Base-by-base conservation (phyloP, 2,888 invertebrate genomes). In the Neoitamus cyanurus region DNA sequence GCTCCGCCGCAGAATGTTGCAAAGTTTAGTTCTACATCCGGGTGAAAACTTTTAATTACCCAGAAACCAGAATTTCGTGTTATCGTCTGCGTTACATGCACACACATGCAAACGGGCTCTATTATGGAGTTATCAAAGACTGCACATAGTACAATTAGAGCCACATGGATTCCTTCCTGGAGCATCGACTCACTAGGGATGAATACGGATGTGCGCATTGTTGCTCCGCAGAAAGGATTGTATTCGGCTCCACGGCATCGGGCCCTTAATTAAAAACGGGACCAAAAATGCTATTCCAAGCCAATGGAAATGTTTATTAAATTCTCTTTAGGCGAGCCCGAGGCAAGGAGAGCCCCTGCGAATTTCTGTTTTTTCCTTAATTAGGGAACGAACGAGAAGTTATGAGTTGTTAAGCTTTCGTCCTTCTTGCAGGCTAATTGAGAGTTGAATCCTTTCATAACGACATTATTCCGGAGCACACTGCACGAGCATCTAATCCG, bases 31-130 rank as follows among this genome's bases (percentile, higher is more conserved):
- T 46, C n/a, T 42, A 48, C 78, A 58, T 48, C 30, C 46, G 78
- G n/a, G 34, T 7, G 31, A 78, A 78, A 48, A 58, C 48, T 78
- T 78, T 78, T 48, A 78, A 78, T 78, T 78, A 48, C 48, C 30
- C 48, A 78, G 78, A 48, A 78, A 78, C 31, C 78, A 31, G 58
- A 7, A 28, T 58, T 42, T 28, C 31, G 30, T 77, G 48, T 48
- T 48, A 42, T 25, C 20, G 77, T 25, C 46, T 77, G 46, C 28
- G 37, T 36, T 77, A 77, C 77, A 77, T 30, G 9, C 15, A 78
- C 58, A 78, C 31, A 70, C 20, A 58, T 20, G 42, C 3, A 37
- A 13, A 42, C 20, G 7, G 42, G 11, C 20, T 78, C 48, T 31
- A 78, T 78, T 78, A 78, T 25, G 42, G 42, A 46, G 48, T 48